Percentiles rank a stretch among this genome's conserved stretches.
phyloP scores from a whole-genome alignment of 2,113 vertebrate species.

The Pogona vitticeps region DNA sequence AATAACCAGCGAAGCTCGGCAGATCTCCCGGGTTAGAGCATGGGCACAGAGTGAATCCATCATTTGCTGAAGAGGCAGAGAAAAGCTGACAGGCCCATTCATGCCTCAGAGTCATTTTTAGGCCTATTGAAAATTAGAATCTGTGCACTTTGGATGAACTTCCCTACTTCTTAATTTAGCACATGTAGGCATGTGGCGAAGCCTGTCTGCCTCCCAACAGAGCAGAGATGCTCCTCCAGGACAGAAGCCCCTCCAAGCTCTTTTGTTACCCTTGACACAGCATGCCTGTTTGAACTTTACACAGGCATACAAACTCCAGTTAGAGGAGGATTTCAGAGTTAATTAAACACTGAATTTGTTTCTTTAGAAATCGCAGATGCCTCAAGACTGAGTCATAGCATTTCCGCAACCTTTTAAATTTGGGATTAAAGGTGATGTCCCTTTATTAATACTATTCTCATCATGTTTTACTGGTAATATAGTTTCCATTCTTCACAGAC shows the following conservation, averaged over 20 bases:
- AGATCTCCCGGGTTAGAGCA: constrained; percentile 75
- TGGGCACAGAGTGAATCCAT: constrained; percentile 76
- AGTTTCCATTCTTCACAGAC: background rate
- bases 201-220: constrained; percentile 69
- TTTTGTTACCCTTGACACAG: constrained; percentile 61
- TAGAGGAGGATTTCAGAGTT: constrained; percentile 70
- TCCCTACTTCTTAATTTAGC: constrained; percentile 78
- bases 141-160: constrained; percentile 91
- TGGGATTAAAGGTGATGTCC: constrained; percentile 53
- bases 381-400: constrained; percentile 54
- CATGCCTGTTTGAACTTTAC: constrained; percentile 68
- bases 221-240: constrained; percentile 58
- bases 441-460: constrained; percentile 40
- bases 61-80: constrained; percentile 80
- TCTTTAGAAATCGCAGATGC: constrained; percentile 61
- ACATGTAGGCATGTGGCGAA: constrained; percentile 67
- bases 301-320: constrained; percentile 55
- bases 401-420: constrained; percentile 61
- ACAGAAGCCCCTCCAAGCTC: constrained; percentile 67
- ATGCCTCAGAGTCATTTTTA: constrained; percentile 90
- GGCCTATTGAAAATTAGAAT: constrained; percentile 88
- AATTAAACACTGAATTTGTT: constrained; percentile 74
- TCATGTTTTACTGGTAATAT: constrained; percentile 46
- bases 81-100: constrained; percentile 87
- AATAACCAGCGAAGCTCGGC: constrained; percentile 73